Percentiles rank a stretch among this genome's conserved stretches.
These are phyloP conservation scores for Arge pagana DNA, from an alignment of 2,888 invertebrate species.

Conservation along the genomic window DNA sequence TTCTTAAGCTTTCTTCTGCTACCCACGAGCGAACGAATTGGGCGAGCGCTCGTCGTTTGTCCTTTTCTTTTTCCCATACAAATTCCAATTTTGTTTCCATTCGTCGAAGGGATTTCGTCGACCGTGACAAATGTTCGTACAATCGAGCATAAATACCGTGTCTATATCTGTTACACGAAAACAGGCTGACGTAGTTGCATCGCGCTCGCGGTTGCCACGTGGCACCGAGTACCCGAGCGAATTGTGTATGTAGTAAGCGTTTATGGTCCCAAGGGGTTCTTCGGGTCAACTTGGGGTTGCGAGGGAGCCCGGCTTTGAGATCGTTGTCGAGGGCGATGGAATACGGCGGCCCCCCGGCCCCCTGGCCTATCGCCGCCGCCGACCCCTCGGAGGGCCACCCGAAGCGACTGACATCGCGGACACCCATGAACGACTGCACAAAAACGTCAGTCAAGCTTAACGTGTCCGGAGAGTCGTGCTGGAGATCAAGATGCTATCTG, in stretches of 20 bases:
- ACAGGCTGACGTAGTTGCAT: slow-evolving; percentile 41
- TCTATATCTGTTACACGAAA: slow-evolving; percentile 44
- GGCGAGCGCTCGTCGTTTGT: too few relatives aligned
- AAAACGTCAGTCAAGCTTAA: slow-evolving; percentile 56
- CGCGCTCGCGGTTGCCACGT: slow-evolving; percentile 50
- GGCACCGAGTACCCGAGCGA: slow-evolving; percentile 41
- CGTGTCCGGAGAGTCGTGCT: slow-evolving; percentile 24
- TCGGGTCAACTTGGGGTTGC: slow-evolving; percentile 10
- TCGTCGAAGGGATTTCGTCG: slow-evolving; percentile 26
- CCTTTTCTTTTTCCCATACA: too few relatives aligned
- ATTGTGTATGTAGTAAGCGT: slow-evolving; percentile 39
- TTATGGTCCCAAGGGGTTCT: slow-evolving; percentile 15
- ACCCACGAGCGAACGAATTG: too few relatives aligned
- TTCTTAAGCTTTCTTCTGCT: too few relatives aligned
- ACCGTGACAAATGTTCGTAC: slow-evolving; percentile 43
- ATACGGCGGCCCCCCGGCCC: slow-evolving; percentile 24
- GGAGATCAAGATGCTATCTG: slow-evolving; percentile 48
- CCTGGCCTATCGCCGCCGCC: slow-evolving; percentile 28
- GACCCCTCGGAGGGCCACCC: slow-evolving; percentile 29
- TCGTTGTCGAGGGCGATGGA: slow-evolving; percentile 34
- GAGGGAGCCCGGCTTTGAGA: slow-evolving; percentile 30
- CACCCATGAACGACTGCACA: slow-evolving; percentile 43
- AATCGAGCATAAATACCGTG: slow-evolving; percentile 35
- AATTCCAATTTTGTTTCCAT: too few relatives aligned
- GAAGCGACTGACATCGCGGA: slow-evolving; percentile 31